Conservation (phyloP, 2,888 invertebrate genomes). For the Watsonalla binaria region DNA sequence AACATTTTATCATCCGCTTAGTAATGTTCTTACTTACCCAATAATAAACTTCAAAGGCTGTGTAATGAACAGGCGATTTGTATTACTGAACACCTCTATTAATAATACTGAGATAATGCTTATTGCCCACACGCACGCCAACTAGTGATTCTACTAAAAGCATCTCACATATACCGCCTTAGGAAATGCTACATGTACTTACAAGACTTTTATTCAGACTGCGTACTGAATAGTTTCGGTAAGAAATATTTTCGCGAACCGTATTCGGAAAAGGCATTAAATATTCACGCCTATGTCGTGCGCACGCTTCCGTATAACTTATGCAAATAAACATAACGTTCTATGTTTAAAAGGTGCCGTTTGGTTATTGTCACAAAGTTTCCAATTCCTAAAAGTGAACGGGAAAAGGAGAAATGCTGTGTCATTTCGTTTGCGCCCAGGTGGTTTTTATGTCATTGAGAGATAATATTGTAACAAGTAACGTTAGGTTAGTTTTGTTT, state of each 20-base stretch:
- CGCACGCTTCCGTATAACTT: constrained; percentile 51
- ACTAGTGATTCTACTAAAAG: constrained; percentile 69
- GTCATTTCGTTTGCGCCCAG: constrained; percentile 37
- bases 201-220: constrained; percentile 47
- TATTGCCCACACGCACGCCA: constrained; percentile 56
- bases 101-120: constrained; percentile 46
- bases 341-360: constrained; percentile 40
- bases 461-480: constrained; percentile 43
- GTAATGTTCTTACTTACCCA: constrained; percentile 12
- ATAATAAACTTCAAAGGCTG: constrained; percentile 24
- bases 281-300: constrained; percentile 54
- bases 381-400: constrained; percentile 17
- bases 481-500: constrained; percentile 21
- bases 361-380: constrained; percentile 23
- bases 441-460: constrained; percentile 41
- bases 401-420: constrained; percentile 25
- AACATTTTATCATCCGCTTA: neutral
- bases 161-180: constrained; percentile 37
- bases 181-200: constrained; percentile 39
- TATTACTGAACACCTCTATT: constrained; percentile 41
- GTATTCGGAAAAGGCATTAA: constrained; percentile 38
- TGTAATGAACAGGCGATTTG: constrained; percentile 43
- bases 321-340: constrained; percentile 51
- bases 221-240: constrained; percentile 55
- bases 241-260: constrained; percentile 53